Evolutionary conservation across 2,888 invertebrate genomes (phyloP).

Genomic region (Asteroscopus sphinx): DNA sequence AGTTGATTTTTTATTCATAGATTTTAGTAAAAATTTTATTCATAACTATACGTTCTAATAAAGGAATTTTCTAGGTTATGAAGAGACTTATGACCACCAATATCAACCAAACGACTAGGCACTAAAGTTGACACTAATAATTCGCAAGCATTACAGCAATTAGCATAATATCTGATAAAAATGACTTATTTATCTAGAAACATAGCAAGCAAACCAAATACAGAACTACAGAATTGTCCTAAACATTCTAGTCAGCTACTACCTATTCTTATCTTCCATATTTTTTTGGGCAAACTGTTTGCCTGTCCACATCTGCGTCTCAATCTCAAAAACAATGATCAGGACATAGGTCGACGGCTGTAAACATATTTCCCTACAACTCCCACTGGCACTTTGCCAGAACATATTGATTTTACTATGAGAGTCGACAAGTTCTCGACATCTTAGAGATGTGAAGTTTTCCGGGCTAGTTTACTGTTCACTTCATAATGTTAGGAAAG

Average conservation of each 20-base stretch:
- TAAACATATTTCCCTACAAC: slow-evolving; percentile 72
- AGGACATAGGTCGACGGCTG: slow-evolving; percentile 65
- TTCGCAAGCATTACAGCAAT: no score
- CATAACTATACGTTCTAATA: no score
- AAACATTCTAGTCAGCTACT: not conserved
- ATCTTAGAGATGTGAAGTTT: slow-evolving; percentile 43
- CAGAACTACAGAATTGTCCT: not conserved
- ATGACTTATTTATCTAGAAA: no score
- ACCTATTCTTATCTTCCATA: slow-evolving; percentile 6
- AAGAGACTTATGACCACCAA: no score
- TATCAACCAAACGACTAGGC: no score
- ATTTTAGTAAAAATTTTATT: no score
- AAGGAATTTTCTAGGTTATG: no score
- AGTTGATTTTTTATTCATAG: no score
- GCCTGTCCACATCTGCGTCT: slow-evolving; percentile 58
- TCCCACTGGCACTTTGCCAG: slow-evolving; percentile 66
- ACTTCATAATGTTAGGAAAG: slow-evolving; percentile 9
- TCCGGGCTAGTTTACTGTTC: slow-evolving; percentile 22
- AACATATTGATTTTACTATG: slow-evolving; percentile 71
- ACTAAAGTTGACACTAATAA: no score
- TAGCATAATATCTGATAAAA: no score
- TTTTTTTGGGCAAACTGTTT: slow-evolving; percentile 26
- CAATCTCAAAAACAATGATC: slow-evolving; percentile 73
- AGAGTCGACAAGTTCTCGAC: slow-evolving; percentile 50
- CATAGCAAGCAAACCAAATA: not conserved